Base-by-base conservation (phyloP, 2,888 invertebrate genomes). In the Microchrysa polita region DNA sequence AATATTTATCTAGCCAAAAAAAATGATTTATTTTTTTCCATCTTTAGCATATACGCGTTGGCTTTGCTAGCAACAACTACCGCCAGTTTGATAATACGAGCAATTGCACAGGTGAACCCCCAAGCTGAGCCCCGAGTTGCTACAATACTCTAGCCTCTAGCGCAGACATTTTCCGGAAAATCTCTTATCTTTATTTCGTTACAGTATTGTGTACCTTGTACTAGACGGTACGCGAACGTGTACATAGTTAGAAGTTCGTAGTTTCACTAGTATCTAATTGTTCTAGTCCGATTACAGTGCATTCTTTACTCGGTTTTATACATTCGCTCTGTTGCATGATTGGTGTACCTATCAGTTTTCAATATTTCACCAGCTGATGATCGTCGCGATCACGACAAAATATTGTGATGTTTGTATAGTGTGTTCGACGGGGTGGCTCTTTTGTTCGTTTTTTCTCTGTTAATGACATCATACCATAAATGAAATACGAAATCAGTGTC, bases 401-500 rank as follows among this genome's bases (percentile, higher is more conserved):
- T 40, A 20, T 69, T 40, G 40, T 42, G 52, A 53, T 40, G 61
- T n/a, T 16, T 57, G 22, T 27, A 27, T 69, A 14, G 55, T 16
- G 1, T 61, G 61, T 61, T 22, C n/a, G 40, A 18, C 27, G 27
- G 7, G 2, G 7, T 34, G 27, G 27, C 27, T n/a, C n/a, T 34
- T 34, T 34, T 34, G 27, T 34, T 34, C 27, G 27, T 34, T 34
- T 2, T 34, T 34, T 34, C 7, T 34, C 12, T 10, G 48, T 48
- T 65, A 48, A 48, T 65, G 65, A 65, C 65, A 65, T 65, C 65
- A n/a, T n/a, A 65, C 23, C 44, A 12, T 10, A 65, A 65, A 48
- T 48, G 34, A 22, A 44, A 44, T 48, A 44, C 1, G 48, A 65
- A 44, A 48, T 67, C 27, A n/a, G 42, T 69, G 42, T 69, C 69